Conservation (phyloP, 2,113 vertebrate genomes). For the Arizona elegans region DNA sequence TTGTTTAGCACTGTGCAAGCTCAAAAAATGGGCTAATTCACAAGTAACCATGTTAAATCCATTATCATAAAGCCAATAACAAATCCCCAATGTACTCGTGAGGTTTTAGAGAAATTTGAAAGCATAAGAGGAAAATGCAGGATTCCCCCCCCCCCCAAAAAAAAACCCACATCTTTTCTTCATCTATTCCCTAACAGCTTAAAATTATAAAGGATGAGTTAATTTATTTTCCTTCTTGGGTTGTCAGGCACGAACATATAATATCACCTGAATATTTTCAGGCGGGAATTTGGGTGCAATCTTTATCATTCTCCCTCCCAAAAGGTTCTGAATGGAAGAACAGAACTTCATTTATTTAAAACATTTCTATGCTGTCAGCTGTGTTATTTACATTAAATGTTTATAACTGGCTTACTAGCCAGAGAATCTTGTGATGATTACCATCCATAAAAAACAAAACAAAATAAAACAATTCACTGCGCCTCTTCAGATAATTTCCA, state of each 20-base stretch:
- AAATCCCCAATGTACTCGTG: not conserved
- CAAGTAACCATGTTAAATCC: not conserved
- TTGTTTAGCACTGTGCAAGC: not conserved
- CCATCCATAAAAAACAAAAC: not conserved
- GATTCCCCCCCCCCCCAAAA: not conserved
- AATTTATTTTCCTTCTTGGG: not conserved
- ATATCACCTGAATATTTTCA: not conserved
- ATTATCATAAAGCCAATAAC: not conserved
- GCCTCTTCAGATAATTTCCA: not conserved
- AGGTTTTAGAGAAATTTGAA: not conserved
- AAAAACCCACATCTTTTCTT: not conserved
- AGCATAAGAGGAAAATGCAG: not conserved
- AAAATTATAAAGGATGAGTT: not conserved
- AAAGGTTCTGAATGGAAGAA: not conserved
- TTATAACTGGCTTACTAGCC: not conserved
- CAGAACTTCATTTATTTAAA: not conserved
- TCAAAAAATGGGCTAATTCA: not conserved
- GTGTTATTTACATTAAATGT: not conserved
- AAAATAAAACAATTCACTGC: not conserved
- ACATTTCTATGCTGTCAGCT: not conserved
- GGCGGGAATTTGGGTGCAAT: not conserved
- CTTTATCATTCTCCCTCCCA: not conserved
- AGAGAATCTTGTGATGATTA: not conserved
- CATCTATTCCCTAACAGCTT: not conserved
- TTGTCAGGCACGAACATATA: not conserved